Evolutionary conservation across 1,140 invertebrate species (phyloP), one percentile per base, ranked within the genome.

Genomic region (Diprion similis): DNA sequence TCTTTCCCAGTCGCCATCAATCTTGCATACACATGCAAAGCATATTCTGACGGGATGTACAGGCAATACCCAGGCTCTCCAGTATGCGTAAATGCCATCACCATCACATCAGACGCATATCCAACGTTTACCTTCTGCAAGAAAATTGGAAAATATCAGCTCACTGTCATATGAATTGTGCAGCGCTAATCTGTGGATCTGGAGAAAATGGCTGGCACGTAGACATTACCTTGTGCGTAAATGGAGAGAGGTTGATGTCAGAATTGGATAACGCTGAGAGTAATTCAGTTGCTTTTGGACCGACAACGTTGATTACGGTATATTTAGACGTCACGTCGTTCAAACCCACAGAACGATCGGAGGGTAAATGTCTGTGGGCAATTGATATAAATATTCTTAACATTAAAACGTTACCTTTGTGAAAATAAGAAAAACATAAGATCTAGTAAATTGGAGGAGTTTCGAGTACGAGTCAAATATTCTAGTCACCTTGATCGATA

Each of bases 41-140:
- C 94, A 86, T 94, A 95, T 89, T 95, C 90, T 8, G 92, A 91
- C 19, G 94, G 95, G 73, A 96, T 91, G 81, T 96, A 95, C 0
- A 96, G 85, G 70, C 94, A 93, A 89, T 94, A 96, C 9, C 95
- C 95, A 79, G 94, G 90, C 86, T 96, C 95, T 45, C 95, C 95
- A 70, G 94, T 95, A 79, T 96, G 94, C 0, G 95, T 95, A 72
- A 95, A 91, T 74, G 92, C 91, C 91, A 96, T 94, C 46, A 94
- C 91, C 85, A 93, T 91, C 17, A 96, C 93, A 75, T 93, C 92
- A 66, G 92, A 94, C 8, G 93, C 94, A 83, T 94, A 92, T 1
- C 93, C 94, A 71, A 95, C 89, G 81, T 95, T 92, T 19, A 95
- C 90, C 81, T 91, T 91, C 89, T 92, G 74, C 47, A 78, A 75